These are phyloP conservation scores for Piscicola geometra DNA, from an alignment of 2,888 invertebrate genomes.

Conservation along the genomic window DNA sequence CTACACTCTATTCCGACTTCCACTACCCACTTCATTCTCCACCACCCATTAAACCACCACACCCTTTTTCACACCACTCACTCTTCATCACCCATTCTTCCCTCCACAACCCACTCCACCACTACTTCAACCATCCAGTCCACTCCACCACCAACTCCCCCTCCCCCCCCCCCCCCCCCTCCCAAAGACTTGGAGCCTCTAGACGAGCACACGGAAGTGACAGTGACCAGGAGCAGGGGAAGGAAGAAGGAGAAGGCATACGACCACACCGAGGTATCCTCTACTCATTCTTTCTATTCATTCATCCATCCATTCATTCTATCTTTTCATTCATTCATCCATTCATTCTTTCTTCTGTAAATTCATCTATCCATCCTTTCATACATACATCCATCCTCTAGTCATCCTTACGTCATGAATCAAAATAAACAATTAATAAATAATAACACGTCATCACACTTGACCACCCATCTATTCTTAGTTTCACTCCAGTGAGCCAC, in stretches of 20 bases:
- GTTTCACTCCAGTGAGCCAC: no score
- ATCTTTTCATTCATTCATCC: no score
- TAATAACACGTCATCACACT: no score
- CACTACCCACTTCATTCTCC: neutral
- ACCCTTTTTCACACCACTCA: neutral
- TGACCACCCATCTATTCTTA: no score
- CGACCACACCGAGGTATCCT: slow-evolving; percentile 26
- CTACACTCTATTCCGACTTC: no score
- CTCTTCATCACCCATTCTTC: neutral
- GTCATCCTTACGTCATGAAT: no score
- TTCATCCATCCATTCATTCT: no score
- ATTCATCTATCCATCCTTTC: no score
- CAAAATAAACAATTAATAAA: no score
- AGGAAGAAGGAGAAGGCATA: slow-evolving; percentile 20
- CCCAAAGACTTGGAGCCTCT: slow-evolving; percentile 17
- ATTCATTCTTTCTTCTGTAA: no score
- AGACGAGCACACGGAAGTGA: slow-evolving; percentile 17
- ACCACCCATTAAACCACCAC: neutral
- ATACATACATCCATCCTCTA: no score
- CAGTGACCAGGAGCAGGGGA: neutral
- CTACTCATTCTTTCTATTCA: no score
- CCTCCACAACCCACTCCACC: neutral
- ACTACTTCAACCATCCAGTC: neutral
- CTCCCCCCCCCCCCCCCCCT: neutral
- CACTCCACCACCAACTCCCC: neutral